Percentiles rank a stretch among this genome's conserved stretches.
Evolutionary conservation across 1,140 invertebrate genomes (phyloP).

Genomic region (Probaryconus sp.): DNA sequence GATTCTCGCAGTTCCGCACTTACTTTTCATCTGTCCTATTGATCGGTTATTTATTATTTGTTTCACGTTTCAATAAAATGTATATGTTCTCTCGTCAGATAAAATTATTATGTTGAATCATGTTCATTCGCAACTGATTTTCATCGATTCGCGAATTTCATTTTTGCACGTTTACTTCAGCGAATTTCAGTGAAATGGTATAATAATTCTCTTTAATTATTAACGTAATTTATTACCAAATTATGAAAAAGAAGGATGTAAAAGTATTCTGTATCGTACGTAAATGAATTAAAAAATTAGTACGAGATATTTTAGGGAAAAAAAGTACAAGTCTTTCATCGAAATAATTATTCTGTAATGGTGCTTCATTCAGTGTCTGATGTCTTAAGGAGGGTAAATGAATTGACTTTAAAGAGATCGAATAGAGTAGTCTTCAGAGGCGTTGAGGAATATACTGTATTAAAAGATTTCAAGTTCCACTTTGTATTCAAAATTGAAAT

Average conservation of each 20-base stretch:
- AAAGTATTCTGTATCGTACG: no score
- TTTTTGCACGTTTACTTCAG: no score
- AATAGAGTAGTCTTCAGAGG: slow-evolving; percentile 23
- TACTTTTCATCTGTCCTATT: slow-evolving; percentile 27
- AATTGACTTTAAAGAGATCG: slow-evolving; percentile 16
- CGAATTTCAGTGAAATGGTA: no score
- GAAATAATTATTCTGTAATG: slow-evolving; percentile 12
- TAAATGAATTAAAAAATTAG: no score
- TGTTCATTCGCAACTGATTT: not conserved
- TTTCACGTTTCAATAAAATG: slow-evolving; percentile 20
- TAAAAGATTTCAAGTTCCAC: not conserved
- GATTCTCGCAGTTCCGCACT: slow-evolving; percentile 9
- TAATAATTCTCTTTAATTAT: no score
- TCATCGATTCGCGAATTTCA: no score
- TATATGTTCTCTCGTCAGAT: slow-evolving; percentile 11
- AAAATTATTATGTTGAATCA: slow-evolving; percentile 17
- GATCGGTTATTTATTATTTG: slow-evolving; percentile 28
- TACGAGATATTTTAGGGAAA: no score
- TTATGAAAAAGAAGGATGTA: no score
- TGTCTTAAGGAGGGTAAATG: not conserved
- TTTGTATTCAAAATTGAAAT: slow-evolving; percentile 16
- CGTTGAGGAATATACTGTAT: slow-evolving; percentile 17
- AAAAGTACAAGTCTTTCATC: no score
- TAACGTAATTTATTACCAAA: no score
- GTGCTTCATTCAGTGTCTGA: not conserved